A percentile compares a stretch with the other conserved stretches of the same genome.
Conservation (phyloP, 2,113 vertebrate genomes). For the Phycodurus eques region DNA sequence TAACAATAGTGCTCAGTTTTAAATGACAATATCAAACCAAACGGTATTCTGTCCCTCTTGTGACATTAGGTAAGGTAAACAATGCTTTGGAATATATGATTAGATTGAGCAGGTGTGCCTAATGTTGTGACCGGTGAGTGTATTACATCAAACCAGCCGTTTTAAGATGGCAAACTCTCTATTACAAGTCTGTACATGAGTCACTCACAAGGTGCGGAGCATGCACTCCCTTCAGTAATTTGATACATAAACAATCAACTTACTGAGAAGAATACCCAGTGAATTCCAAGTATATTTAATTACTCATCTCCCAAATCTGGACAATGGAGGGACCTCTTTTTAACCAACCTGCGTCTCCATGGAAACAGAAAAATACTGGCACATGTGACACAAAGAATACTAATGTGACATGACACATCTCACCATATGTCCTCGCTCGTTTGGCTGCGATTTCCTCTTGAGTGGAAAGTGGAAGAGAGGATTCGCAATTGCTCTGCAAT, state of each 20-base stretch:
- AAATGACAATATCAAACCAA: not conserved
- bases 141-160: not conserved
- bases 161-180: constrained; percentile 21
- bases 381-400: constrained; percentile 16
- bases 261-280: not conserved
- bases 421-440: constrained; percentile 67
- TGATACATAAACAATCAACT: constrained; percentile 9
- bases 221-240: constrained; percentile 8
- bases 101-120: not conserved
- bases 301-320: constrained; percentile 13
- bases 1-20: not conserved
- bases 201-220: constrained; percentile 47
- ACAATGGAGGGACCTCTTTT: constrained; percentile 16
- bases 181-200: constrained; percentile 33
- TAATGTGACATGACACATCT: constrained; percentile 17
- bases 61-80: not conserved
- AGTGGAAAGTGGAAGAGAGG: constrained; percentile 52
- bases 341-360: constrained; percentile 20
- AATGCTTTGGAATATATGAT: not conserved
- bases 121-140: not conserved
- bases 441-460: constrained; percentile 66
- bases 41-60: not conserved
- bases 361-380: constrained; percentile 43
- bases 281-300: constrained; percentile 10
- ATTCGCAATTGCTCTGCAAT: constrained; percentile 54